Percentiles rank a stretch among this genome's conserved stretches.
These are phyloP conservation scores for Zaprionus tsacasi DNA, from an alignment of 1,140 invertebrate species.

Conservation along the genomic window DNA sequence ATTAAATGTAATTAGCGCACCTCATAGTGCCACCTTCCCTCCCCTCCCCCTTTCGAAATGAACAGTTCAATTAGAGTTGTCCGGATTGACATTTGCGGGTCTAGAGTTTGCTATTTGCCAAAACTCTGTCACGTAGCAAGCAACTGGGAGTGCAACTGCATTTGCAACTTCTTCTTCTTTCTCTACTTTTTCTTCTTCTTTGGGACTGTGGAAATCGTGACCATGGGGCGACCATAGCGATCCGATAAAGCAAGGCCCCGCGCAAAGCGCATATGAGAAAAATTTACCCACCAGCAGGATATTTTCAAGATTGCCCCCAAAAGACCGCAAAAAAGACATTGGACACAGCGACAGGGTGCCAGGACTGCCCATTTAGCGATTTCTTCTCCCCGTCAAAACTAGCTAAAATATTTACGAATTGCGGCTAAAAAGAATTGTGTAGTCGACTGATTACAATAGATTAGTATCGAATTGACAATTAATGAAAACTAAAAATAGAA, in stretches of 20 bases:
- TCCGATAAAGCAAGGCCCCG: slow-evolving; percentile 67
- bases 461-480: no score
- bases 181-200: slow-evolving; percentile 1
- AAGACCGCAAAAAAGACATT: slow-evolving; percentile 60
- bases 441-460: no score
- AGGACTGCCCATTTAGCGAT: no score
- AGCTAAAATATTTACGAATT: no score
- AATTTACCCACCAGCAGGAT: slow-evolving; percentile 83
- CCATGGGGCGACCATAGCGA: slow-evolving; percentile 63
- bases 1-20: slow-evolving; percentile 68
- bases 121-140: background rate
- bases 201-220: slow-evolving; percentile 70
- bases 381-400: no score
- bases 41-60: background rate
- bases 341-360: no score
- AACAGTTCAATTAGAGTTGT: slow-evolving; percentile 64
- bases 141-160: slow-evolving; percentile 4
- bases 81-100: slow-evolving; percentile 5
- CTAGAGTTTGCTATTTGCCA: background rate
- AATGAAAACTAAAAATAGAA: no score
- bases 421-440: no score
- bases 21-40: background rate
- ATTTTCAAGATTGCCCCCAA: slow-evolving; percentile 78
- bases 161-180: slow-evolving; percentile 1
- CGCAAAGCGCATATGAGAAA: slow-evolving; percentile 64